Base-by-base conservation (phyloP, 2,113 vertebrate genomes). In the Trogon surrucura region DNA sequence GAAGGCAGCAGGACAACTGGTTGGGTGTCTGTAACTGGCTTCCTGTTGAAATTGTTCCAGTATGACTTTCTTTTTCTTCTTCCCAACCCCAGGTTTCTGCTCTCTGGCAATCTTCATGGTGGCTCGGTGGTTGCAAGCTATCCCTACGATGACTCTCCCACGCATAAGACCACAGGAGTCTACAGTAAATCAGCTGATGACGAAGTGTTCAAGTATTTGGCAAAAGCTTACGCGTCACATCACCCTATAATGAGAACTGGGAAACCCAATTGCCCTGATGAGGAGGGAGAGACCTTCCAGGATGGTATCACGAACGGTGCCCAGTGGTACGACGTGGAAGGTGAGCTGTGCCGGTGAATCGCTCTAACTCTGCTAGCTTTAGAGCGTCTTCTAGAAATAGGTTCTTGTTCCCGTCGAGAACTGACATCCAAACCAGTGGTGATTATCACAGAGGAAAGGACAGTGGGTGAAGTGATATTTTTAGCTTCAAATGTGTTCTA, bases 41-140 rank as follows among this genome's bases (percentile, higher is more conserved):
- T 80, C 61, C 41, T 65, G 21, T 44, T 93, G 65, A 29, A 56
- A 22, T 16, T 13, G 18, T 73, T 70, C 73, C 32, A 58, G 3
- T 11, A 4, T 66, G 36, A 86, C 65, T 45, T 32, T 36, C 7
- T 85, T 20, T 45, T 45, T 92, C 50, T 44, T 79, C 53, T 96
- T 89, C 87, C 90, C 79, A 88, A 62, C 79, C 6, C n/a, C 94
- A 99, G 99, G 96, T 99, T 99, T 89, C 99, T 99, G 69, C 98
- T 99, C 71, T 99, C 99, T 27, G 99, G 98, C 89, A 99, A 99
- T 96, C 98, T 99, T 44, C 99, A 99, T 0, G 99, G 99, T 10
- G 99, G 99, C 82, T 98, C 99, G 0, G 99, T 99, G 88, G 99
- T 99, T 56, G 99, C 99, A 92, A 99, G 99, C 97, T 99, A 99